Conservation (phyloP, 2,888 invertebrate genomes). For the Cephus spinipes region DNA sequence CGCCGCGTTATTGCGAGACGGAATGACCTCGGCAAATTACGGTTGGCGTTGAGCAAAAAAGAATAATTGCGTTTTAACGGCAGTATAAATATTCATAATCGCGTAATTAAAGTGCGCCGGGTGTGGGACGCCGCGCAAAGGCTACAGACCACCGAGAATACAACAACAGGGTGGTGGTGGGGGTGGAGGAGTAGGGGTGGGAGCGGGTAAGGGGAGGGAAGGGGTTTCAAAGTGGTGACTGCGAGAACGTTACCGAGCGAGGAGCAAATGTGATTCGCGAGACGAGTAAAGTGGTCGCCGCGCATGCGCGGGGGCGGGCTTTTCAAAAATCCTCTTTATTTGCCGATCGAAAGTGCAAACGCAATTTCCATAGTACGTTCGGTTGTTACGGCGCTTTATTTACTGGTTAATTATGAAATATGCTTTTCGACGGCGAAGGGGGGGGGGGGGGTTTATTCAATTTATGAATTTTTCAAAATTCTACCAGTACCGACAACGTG, state of each 20-base stretch:
- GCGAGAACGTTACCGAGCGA: neutral
- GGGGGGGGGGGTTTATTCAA: neutral
- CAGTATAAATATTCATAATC: conserved; percentile 35
- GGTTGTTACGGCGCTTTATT: conserved; percentile 19
- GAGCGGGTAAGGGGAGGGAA: neutral
- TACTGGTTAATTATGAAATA: conserved; percentile 35
- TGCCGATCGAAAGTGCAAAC: neutral
- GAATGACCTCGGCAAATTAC: conserved; percentile 6
- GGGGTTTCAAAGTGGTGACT: neutral
- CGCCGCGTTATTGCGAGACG: neutral
- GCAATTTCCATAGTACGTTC: neutral
- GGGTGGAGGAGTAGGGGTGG: neutral
- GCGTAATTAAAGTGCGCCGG: conserved; percentile 34
- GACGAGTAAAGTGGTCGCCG: neutral
- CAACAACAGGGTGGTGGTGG: neutral
- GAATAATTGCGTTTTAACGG: conserved; percentile 13
- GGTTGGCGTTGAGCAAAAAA: conserved; percentile 2
- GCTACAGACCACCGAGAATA: neutral
- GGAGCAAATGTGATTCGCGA: neutral
- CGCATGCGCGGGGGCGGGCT: neutral
- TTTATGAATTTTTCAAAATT: conserved; percentile 22
- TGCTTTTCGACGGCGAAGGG: conserved; percentile 23
- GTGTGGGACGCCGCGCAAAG: conserved; percentile 2
- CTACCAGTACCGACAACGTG: neutral
- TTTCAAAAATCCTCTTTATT: neutral